phyloP scores from a whole-genome alignment of 2,797 vertebrate genomes.

The Erethizon dorsatum region DNA sequence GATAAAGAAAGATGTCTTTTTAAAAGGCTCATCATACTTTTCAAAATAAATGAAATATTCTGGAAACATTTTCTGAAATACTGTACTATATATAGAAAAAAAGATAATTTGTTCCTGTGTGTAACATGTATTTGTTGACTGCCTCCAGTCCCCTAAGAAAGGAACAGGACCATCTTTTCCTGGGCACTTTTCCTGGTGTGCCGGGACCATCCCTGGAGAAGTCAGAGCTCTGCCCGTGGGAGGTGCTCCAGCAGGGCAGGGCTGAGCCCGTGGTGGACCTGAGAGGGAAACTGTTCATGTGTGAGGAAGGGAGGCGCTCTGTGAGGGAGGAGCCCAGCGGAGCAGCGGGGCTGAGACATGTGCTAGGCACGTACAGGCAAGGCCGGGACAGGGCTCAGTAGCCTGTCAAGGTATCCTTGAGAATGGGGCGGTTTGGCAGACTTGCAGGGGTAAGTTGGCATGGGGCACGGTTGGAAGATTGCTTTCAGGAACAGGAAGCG shows the following conservation, averaged over 20 bases:
- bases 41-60: conserved; percentile 54
- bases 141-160: not conserved
- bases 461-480: not conserved
- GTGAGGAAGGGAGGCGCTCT: not conserved
- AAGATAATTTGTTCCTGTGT: conserved; percentile 2
- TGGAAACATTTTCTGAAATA: conserved; percentile 56
- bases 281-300: not conserved
- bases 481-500: not conserved
- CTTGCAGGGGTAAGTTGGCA: not conserved
- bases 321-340: not conserved
- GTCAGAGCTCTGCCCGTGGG: not conserved
- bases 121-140: not conserved
- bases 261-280: not conserved
- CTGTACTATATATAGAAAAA: conserved; percentile 2
- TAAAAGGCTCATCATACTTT: not conserved
- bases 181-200: not conserved
- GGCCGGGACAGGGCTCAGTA: not conserved
- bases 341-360: too few relatives aligned
- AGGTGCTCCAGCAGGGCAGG: not conserved
- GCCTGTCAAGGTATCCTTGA: not conserved
- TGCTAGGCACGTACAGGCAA: not conserved
- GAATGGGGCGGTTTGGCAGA: not conserved
- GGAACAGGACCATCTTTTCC: too few relatives aligned
- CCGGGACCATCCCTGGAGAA: conserved; percentile 15
- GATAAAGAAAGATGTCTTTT: conserved; percentile 41